phyloP scores from a whole-genome alignment of 2,113 vertebrate genomes.

The Morone chrysops region DNA sequence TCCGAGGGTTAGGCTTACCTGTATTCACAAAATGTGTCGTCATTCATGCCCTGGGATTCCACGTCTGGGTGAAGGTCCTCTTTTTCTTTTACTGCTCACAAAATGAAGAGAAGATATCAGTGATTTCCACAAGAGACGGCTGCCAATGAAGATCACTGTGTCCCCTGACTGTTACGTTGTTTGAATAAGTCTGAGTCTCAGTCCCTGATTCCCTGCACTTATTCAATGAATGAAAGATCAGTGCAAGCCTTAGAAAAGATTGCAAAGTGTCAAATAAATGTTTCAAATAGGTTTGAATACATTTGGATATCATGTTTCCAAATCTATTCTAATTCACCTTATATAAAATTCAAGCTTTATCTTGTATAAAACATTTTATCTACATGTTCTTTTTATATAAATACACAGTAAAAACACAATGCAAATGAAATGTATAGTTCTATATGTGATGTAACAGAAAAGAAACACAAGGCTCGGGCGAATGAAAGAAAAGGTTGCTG shows the following conservation, averaged over 20 bases:
- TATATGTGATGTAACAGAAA: background rate
- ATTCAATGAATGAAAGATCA: slow-evolving; percentile 24
- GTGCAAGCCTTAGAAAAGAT: slow-evolving; percentile 1
- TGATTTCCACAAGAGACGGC: slow-evolving; percentile 48
- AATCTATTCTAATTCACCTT: background rate
- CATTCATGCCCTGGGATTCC: slow-evolving; percentile 95
- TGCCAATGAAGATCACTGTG: slow-evolving; percentile 25
- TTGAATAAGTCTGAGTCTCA: slow-evolving; percentile 20
- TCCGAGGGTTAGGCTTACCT: slow-evolving; percentile 85
- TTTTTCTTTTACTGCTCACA: slow-evolving; percentile 94
- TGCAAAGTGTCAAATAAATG: background rate
- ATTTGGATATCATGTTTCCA: background rate
- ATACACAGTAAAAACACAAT: background rate
- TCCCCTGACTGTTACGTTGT: slow-evolving; percentile 31
- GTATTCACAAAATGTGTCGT: slow-evolving; percentile 98
- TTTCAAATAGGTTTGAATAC: background rate
- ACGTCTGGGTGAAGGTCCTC: slow-evolving; percentile 96
- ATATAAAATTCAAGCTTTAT: background rate
- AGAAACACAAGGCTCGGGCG: background rate
- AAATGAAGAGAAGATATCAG: slow-evolving; percentile 60
- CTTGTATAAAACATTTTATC: background rate
- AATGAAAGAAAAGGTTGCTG: slow-evolving; percentile 31
- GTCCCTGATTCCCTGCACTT: slow-evolving; percentile 32
- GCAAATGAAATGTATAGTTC: background rate
- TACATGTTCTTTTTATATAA: background rate